Evolutionary conservation across 2,113 vertebrate genomes (phyloP), one percentile per base, ranked within the genome.

Genomic region (Taxidea taxus): DNA sequence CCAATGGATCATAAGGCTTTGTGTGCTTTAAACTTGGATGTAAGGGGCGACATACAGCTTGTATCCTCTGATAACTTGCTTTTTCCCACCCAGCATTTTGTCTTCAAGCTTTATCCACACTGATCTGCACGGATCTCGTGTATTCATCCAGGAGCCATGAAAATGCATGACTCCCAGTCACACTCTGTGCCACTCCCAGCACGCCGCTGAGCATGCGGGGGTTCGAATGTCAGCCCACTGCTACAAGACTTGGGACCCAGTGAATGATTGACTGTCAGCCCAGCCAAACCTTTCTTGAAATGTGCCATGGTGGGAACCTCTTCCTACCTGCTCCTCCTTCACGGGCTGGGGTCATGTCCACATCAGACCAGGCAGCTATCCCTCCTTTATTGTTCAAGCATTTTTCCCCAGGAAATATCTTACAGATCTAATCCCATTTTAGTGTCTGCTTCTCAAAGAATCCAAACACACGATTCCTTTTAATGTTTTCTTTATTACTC

Each of bases 181-280:
- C 7, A 18, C 23, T 47, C 37, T 1, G 1, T 0, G n/a, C 27
- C 5, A 25, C 23, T 58, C 37, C 80, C 7, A 1, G 25, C 39
- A 54, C 7, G 21, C 12, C 13, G 37, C 60, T 31, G 51, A 31
- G 16, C 4, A 0, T 29, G 44, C 44, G 3, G 56, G 4, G 27
- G 16, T 3, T 3, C 27, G 10, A 6, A 42, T 5, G 34, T 44
- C 74, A 15, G 7, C 10, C 74, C 42, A 3, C 15, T 15, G 42
- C 37, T 4, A 34, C 7, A 34, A 56, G 68, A 18, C 13, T 60
- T 18, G 60, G 18, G 47, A 29, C n/a, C 68, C n/a, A 16, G 29
- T 6, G 6, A 29, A 16, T 0, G 0, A 39, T 49, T 11, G 0
- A 37, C n/a, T 2, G 7, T 14, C 47, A 31, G 51, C 25, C 49